These are phyloP conservation scores for Tragopan temminckii DNA, from an alignment of 2,797 vertebrate species.

Conservation along the genomic window DNA sequence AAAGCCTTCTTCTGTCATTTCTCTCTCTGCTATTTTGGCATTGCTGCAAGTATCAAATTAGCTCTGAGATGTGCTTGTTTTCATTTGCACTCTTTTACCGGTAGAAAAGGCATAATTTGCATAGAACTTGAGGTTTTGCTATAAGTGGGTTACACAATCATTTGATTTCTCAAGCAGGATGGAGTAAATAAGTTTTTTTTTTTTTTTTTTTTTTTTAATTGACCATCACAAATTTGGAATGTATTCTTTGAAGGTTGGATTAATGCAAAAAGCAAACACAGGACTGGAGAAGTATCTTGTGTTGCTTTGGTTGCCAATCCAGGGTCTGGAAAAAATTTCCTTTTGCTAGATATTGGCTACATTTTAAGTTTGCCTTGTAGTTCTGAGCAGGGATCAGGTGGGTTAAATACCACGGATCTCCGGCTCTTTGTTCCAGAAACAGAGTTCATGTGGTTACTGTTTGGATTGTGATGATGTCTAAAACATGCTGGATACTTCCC, in stretches of 20 bases:
- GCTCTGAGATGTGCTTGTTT: neutral
- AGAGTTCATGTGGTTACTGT: neutral
- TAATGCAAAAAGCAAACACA: conserved; percentile 48
- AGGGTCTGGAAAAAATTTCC: conserved; percentile 64
- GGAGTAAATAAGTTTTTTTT: neutral
- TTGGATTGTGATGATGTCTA: neutral
- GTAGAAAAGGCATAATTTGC: neutral
- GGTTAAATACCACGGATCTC: conserved; percentile 21
- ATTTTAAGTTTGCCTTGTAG: conserved; percentile 27
- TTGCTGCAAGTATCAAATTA: neutral
- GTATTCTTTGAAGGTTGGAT: conserved; percentile 12
- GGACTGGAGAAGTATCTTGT: conserved; percentile 25
- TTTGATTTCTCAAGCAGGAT: neutral
- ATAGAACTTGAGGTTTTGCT: neutral
- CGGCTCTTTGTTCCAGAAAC: conserved; percentile 32
- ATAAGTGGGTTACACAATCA: neutral
- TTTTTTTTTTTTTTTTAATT: neutral
- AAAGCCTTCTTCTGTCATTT: neutral
- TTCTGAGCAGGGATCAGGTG: conserved; percentile 29
- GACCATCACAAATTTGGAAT: conserved; percentile 18
- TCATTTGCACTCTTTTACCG: neutral
- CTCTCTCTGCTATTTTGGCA: conserved; percentile 14
- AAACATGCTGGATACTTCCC: neutral
- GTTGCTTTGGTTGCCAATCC: conserved; percentile 37
- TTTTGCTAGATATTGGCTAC: conserved; percentile 4